Base-by-base conservation (phyloP, 2,797 vertebrate species). In the Phoxinus dragarum region DNA sequence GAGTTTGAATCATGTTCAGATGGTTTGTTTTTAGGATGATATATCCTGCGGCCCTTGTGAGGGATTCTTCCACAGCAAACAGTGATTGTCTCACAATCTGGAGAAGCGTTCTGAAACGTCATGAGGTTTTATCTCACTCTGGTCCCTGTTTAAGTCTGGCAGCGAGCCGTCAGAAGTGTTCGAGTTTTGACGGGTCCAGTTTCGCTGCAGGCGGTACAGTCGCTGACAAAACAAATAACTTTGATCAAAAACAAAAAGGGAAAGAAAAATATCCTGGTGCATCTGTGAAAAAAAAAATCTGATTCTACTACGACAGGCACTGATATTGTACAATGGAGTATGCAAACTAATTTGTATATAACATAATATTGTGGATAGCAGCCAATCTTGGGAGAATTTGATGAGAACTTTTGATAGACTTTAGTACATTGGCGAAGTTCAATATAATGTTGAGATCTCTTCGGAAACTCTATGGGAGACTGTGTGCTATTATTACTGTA, bases 1-100 rank as follows among this genome's bases (percentile, higher is more conserved):
- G 49, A 76, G 49, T 76, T 36, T 54, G 47, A 75, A 36, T 52
- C 47, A 52, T 34, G 9, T 52, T 38, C 49, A 75, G 73, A 75
- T 56, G 49, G 11, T 38, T 38, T 76, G 21, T 59, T 76, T 76
- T 8, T n/a, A n/a, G 11, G 21, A 76, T n/a, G 52, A 76, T n/a
- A 14, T 76, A n/a, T 38, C 74, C 21, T n/a, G 11, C 34, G 19
- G 73, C 49, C 8, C 3, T 75, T 38, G 49, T 14, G 49, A 54
- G 19, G 19, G 1, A 23, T 34, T 54, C 47, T 75, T 54, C 73
- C 0, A 3, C 72, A 6, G 47, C 31, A 54, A 31, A 38, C 21
- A 56, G 52, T 8, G 21, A 56, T 76, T 16, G 49, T 56, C 52
- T 76, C 6, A 14, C 34, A 56, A 56, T 74, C 27, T 11, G 17